Percentiles rank a stretch among this genome's conserved stretches.
phyloP scores from a whole-genome alignment of 2,113 vertebrate genomes.

The Phoxinus phoxinus region DNA sequence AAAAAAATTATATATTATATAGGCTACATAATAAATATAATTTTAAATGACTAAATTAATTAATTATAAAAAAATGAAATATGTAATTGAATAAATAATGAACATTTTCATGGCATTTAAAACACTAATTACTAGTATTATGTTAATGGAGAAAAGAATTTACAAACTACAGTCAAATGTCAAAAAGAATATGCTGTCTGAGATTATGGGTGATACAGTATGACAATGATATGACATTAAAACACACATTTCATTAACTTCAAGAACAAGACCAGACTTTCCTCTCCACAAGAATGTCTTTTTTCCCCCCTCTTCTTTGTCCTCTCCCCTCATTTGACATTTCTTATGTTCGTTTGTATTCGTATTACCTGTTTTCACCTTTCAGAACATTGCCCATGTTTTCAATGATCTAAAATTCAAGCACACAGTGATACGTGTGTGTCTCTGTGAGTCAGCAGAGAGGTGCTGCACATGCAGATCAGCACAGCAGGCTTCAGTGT shows the following conservation, averaged over 20 bases:
- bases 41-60: neutral
- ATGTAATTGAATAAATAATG: neutral
- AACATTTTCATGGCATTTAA: neutral
- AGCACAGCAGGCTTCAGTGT: neutral
- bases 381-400: neutral
- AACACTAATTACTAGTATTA: neutral
- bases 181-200: neutral
- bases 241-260: neutral
- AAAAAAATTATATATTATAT: neutral
- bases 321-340: neutral
- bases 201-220: neutral
- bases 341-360: neutral
- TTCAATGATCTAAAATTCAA: neutral
- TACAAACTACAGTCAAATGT: too few relatives aligned
- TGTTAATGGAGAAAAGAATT: neutral
- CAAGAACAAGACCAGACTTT: neutral
- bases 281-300: neutral
- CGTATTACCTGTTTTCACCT: neutral
- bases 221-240: neutral
- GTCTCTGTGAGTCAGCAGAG: conserved; percentile 2
- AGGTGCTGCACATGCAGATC: neutral
- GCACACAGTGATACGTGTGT: neutral
- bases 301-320: neutral
- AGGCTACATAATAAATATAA: neutral
- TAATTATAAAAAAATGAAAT: neutral